Conservation (phyloP, 2,888 invertebrate genomes). For the Pasiphila rectangulata region DNA sequence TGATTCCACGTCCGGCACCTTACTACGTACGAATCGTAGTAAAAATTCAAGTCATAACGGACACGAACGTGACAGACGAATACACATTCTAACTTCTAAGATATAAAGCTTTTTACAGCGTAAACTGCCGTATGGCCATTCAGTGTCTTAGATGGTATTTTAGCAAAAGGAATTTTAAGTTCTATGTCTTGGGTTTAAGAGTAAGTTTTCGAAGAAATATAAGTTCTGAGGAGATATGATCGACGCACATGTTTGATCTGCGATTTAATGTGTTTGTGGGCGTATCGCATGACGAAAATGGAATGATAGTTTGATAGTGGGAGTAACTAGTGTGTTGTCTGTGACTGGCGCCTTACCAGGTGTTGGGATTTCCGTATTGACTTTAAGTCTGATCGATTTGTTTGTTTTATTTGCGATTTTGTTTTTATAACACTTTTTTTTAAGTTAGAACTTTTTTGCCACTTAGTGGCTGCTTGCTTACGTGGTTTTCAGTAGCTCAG, state of each 20-base stretch:
- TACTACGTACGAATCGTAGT: slow-evolving; percentile 47
- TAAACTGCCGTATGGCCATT: slow-evolving; percentile 8
- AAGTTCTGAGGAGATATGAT: slow-evolving; percentile 66
- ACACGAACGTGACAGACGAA: too few relatives aligned
- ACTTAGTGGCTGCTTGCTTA: too few relatives aligned
- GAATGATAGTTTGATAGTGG: too few relatives aligned
- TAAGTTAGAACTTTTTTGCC: too few relatives aligned
- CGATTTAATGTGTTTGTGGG: slow-evolving; percentile 71
- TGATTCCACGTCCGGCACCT: slow-evolving; percentile 66
- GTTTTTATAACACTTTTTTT: not conserved
- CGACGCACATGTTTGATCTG: slow-evolving; percentile 73
- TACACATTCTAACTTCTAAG: not conserved
- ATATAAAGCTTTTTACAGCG: slow-evolving; percentile 18
- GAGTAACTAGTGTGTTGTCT: too few relatives aligned
- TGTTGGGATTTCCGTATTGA: slow-evolving; percentile 34
- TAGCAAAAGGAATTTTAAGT: slow-evolving; percentile 6
- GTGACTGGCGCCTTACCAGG: slow-evolving; percentile 55
- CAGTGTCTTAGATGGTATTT: slow-evolving; percentile 7
- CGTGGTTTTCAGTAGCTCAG: too few relatives aligned
- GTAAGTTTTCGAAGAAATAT: slow-evolving; percentile 36
- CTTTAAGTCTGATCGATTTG: slow-evolving; percentile 3
- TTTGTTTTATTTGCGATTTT: not conserved
- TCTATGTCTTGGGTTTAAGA: slow-evolving; percentile 1
- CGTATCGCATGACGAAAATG: slow-evolving; percentile 60
- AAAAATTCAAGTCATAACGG: too few relatives aligned